These are phyloP conservation scores for Bilobella aurantiaca DNA, from an alignment of 1,140 invertebrate species.

Conservation along the genomic window DNA sequence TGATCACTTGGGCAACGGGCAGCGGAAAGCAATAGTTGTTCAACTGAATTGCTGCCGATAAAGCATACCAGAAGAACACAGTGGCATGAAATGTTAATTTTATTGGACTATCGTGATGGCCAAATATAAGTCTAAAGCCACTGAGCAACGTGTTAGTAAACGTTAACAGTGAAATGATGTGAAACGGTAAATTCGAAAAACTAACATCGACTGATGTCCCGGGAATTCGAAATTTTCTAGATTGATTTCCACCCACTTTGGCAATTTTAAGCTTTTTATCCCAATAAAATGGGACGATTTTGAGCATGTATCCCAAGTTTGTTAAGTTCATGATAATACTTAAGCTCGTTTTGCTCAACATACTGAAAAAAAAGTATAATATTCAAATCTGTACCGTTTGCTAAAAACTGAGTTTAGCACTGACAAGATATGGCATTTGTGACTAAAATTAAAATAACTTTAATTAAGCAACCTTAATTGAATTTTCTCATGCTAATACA, in stretches of 20 bases:
- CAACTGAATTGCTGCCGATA: neutral
- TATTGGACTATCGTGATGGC: neutral
- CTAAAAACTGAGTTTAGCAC: neutral
- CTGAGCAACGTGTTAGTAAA: neutral
- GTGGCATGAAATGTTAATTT: neutral
- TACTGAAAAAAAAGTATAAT: too few relatives aligned
- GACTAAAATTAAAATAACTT: too few relatives aligned
- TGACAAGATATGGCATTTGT: too few relatives aligned
- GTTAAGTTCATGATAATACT: neutral
- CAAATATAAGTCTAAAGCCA: neutral
- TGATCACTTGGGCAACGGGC: neutral
- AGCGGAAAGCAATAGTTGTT: neutral
- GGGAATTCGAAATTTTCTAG: neutral
- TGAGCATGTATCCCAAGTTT: neutral
- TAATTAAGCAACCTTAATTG: too few relatives aligned
- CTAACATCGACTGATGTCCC: neutral
- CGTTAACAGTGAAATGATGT: too few relatives aligned
- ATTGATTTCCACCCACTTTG: neutral
- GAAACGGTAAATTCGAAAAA: neutral
- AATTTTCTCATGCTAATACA: too few relatives aligned
- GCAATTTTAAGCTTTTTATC: neutral
- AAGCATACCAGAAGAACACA: neutral
- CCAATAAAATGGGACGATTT: neutral
- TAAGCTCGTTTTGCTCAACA: neutral
- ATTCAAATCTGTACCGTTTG: neutral